Percentiles rank a stretch among this genome's conserved stretches.
Conservation (phyloP, 2,797 vertebrate genomes). For the Sebastes minor region DNA sequence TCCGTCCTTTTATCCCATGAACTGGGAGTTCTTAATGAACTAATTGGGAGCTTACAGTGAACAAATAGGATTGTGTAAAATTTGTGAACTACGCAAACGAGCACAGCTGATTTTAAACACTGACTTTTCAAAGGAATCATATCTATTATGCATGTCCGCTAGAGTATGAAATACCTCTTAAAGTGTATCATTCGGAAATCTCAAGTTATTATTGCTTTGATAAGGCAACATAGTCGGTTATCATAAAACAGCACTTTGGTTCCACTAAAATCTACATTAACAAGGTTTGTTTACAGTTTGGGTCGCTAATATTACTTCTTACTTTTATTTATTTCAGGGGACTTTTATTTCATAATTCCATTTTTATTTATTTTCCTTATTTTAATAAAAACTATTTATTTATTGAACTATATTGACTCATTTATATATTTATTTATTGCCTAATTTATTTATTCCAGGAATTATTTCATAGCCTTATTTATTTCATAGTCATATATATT, state of each 20-base stretch:
- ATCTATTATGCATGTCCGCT: not conserved
- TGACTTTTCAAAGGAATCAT: not conserved
- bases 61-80: slow-evolving; percentile 37
- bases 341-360: too few species aligned
- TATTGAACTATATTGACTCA: too few species aligned
- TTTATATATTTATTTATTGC: too few species aligned
- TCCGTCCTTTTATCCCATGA: slow-evolving; percentile 27
- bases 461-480: too few species aligned
- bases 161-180: not conserved
- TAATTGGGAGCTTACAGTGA: slow-evolving; percentile 44
- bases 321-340: too few species aligned
- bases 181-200: not conserved
- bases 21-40: slow-evolving; percentile 58
- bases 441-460: too few species aligned
- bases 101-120: not conserved
- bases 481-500: not conserved
- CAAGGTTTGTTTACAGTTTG: not conserved
- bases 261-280: not conserved
- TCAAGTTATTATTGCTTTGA: not conserved
- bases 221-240: not conserved
- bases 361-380: too few species aligned
- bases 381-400: too few species aligned
- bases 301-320: not conserved
- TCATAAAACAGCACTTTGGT: not conserved
- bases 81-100: slow-evolving; percentile 6